Conservation (phyloP, 23 tunicate species). For the Trididemnum miniatum region DNA sequence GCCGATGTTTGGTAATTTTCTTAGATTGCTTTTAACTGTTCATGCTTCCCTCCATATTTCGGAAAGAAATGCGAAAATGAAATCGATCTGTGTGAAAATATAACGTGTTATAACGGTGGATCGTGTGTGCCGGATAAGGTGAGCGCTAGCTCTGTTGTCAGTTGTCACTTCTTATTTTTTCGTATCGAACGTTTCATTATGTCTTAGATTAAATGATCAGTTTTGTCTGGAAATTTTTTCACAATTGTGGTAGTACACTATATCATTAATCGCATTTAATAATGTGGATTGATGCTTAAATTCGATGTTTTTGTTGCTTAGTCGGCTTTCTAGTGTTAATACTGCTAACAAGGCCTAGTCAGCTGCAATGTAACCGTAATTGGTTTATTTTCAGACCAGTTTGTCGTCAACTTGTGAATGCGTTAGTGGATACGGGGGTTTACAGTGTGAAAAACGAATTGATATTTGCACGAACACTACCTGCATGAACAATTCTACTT, state of each 20-base stretch:
- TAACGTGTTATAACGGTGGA: conserved; percentile 30
- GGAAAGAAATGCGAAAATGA: conserved; percentile 37
- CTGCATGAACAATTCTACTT: conserved; percentile 38
- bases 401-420: conserved; percentile 24
- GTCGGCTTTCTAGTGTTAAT: neutral
- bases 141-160: too few relatives aligned
- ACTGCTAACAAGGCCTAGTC: neutral
- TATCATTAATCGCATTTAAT: too few relatives aligned
- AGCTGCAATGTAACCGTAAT: too few relatives aligned
- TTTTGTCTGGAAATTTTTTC: too few relatives aligned
- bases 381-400: conserved; percentile 14
- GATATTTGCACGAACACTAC: conserved; percentile 28
- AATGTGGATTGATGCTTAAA: too few relatives aligned
- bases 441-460: conserved; percentile 28
- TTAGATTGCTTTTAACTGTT: conserved; percentile 29
- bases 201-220: too few relatives aligned
- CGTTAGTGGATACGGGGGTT: conserved; percentile 24
- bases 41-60: conserved; percentile 20
- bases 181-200: too few relatives aligned
- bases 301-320: too few relatives aligned
- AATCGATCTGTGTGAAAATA: conserved; percentile 33
- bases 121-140: conserved; percentile 33
- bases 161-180: too few relatives aligned
- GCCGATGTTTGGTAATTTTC: too few relatives aligned
- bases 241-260: too few relatives aligned